Evolutionary conservation across 1,140 invertebrate genomes (phyloP), one percentile per base, ranked within the genome.

Genomic region (Drosophila elegans): DNA sequence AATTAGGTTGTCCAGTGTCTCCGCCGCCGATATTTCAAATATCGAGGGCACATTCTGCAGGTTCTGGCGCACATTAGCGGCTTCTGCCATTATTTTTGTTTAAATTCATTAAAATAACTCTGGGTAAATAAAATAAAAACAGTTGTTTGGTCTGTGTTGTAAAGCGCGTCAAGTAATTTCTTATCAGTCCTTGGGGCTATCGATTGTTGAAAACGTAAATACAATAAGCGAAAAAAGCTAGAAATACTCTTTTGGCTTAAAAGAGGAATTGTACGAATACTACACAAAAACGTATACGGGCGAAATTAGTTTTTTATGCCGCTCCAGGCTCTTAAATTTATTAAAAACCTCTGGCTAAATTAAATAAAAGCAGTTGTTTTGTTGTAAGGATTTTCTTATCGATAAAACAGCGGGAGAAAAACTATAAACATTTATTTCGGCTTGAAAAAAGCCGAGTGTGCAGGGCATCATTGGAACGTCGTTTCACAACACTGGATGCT

Each of bases 21-120:
- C 90, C 1, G 91, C 86, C 1, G 91, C 91, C 2, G 86, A 88
- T 41, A 92, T 90, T 71, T 92, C 91, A 51, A 92, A 92, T 39
- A 92, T 91, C 5, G 91, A 92, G 16, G 91, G 91, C 4, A 86
- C 71, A 77, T 92, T 90, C 44, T 91, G 89, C 7, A 92, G 63
- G 78, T 92, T 92, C 52, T 92, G 88, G 21, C 89, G 85, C 39
- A 92, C 73, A 55, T 91, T 92, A 9, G 89, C 91, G 11, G 81
- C 86, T 67, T 85, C 86, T 9, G 85, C 85, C 85, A 90, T 89
- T 27, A 38, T 16, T 32, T 45, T 55, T 48, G 54, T 2, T 13
- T 21, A 13, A 38, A 46, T 55, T 41, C 11, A 45, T 38, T 10
- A 41, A 68, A 55, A 10, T 1, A 46, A 68, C 13, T 55, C 6